Percentiles rank a stretch among this genome's conserved stretches.
phyloP scores from a whole-genome alignment of 1,140 invertebrate genomes.

The Eupristina koningsbergeri region DNA sequence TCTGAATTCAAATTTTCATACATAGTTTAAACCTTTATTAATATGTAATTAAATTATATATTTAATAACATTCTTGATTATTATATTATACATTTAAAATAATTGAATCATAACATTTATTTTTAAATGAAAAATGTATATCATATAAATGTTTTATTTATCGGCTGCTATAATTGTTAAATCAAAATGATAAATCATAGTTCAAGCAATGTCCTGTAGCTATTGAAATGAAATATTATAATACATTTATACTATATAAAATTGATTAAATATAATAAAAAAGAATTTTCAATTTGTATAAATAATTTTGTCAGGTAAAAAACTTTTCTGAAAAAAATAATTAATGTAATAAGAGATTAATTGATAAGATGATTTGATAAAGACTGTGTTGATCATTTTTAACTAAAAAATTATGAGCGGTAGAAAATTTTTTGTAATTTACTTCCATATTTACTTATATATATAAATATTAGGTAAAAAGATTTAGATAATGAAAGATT shows the following conservation, averaged over 20 bases:
- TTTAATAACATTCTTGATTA: background rate
- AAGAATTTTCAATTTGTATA: background rate
- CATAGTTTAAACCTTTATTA: background rate
- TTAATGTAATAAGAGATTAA: background rate
- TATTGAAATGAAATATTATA: background rate
- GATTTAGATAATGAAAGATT: background rate
- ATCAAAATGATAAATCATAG: too few species aligned
- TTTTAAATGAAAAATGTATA: too few species aligned
- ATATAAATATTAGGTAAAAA: background rate
- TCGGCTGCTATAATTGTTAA: too few species aligned
- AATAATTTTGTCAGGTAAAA: background rate
- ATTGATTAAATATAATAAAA: background rate
- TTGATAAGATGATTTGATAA: background rate
- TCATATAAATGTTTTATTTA: too few species aligned
- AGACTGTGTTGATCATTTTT: background rate
- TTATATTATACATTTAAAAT: background rate
- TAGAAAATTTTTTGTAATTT: background rate
- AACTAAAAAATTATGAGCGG: background rate
- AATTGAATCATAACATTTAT: too few species aligned
- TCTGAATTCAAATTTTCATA: background rate
- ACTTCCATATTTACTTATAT: too few species aligned
- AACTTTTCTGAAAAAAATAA: background rate
- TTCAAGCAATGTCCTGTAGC: too few species aligned
- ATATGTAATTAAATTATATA: background rate
- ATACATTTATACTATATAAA: background rate